Base-by-base conservation (phyloP, 2,888 invertebrate species). In the Rhogogaster chlorosoma region DNA sequence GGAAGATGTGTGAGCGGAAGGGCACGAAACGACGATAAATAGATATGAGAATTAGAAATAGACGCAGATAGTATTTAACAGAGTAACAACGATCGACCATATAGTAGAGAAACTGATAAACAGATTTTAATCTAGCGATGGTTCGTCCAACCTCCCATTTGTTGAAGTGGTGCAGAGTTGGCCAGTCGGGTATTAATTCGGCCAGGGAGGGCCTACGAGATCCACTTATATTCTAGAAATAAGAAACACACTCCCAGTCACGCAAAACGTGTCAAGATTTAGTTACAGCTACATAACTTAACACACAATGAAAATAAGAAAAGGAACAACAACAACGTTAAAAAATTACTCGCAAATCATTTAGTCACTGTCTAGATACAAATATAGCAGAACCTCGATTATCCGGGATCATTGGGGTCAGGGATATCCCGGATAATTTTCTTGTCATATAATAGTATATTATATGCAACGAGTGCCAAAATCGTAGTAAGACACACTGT, bases 111-210 rank as follows among this genome's bases (percentile, higher is more conserved):
- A 53, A 77, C 29, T 77, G 77, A 77, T 77, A 53, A 29, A 77
- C 53, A 77, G 45, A 77, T 77, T 77, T 77, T 26, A 80, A 80
- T 32, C 80, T 61, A 80, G 57, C 80, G 80, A 80, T 80, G 57
- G 80, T 80, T 91, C 93, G 92, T 95, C 97, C 96, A 97, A 98
- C 97, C 97, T 98, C 97, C 96, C 96, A 95, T 95, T 95, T 96
- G 95, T 95, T 95, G 95, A 96, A 96, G 95, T 96, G 96, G 94
- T 97, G 97, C 94, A 98, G 96, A 94, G 96, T 96, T 93, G 98
- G 98, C 98, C 98, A 99, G 95, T 98, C 98, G 93, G 98, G 98
- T 94, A 99, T 98, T 95, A 98, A 95, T 95, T 99, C 98, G 93
- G 98, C 98, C 94, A 98, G 95, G 93, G 98, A 98, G 93, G 96